Evolutionary conservation across 2,113 vertebrate species (phyloP).

Genomic region (Apteryx owenii): DNA sequence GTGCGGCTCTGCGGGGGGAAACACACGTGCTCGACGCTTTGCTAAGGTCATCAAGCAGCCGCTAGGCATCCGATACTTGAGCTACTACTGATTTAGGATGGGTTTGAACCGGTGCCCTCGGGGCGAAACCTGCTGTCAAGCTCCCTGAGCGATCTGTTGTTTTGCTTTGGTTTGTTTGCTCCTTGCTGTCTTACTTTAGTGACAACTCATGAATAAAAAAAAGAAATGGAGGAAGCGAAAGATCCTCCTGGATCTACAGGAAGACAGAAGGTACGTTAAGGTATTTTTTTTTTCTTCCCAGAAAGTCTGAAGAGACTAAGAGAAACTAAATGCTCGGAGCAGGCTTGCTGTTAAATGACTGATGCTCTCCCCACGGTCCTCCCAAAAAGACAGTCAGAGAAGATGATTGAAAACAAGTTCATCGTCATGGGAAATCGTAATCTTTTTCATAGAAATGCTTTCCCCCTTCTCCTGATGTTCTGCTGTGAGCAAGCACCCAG

Average conservation of each 20-base stretch:
- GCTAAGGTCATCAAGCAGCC: background rate
- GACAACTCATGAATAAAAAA: conserved; percentile 57
- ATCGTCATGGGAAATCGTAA: conserved; percentile 17
- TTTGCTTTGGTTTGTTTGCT: conserved; percentile 21
- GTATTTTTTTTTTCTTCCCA: background rate
- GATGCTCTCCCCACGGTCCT: background rate
- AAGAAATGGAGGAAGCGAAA: background rate
- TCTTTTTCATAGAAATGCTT: background rate
- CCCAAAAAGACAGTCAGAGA: background rate
- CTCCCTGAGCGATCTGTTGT: background rate
- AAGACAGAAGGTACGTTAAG: conserved; percentile 1
- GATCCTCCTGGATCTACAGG: background rate
- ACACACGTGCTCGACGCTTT: background rate
- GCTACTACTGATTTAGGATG: conserved; percentile 21
- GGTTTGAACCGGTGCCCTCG: conserved; percentile 37
- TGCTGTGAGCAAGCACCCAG: background rate
- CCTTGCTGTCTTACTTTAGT: background rate
- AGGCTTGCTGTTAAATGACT: conserved; percentile 8
- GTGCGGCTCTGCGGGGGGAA: background rate
- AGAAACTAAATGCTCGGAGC: conserved; percentile 22
- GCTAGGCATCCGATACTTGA: conserved; percentile 15
- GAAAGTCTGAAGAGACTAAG: background rate
- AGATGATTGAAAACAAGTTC: background rate
- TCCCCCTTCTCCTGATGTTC: background rate
- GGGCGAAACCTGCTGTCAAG: conserved; percentile 24